These are phyloP conservation scores for Tragelaphus strepsiceros DNA, from an alignment of 2,113 vertebrate genomes.

Conservation along the genomic window DNA sequence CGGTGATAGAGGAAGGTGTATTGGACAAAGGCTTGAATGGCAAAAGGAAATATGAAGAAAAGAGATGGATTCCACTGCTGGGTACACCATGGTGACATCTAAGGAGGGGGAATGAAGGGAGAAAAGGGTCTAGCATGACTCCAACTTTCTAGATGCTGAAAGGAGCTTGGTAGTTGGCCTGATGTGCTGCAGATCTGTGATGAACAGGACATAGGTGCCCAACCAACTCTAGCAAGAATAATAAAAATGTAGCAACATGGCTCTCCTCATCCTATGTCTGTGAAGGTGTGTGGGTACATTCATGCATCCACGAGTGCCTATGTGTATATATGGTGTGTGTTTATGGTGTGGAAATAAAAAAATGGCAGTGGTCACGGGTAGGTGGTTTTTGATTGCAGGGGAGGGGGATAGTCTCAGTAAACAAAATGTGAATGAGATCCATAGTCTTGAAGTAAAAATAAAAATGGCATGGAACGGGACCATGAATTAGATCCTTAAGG, in stretches of 20 bases:
- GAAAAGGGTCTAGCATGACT: fast-evolving
- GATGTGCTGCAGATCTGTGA: background rate
- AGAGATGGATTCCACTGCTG: background rate
- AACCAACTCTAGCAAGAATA: background rate
- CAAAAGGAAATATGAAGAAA: background rate
- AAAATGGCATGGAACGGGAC: background rate
- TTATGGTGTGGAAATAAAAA: background rate
- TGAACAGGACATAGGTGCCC: background rate
- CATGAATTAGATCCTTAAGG: background rate
- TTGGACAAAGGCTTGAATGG: background rate
- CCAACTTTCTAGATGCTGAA: background rate
- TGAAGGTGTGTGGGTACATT: background rate
- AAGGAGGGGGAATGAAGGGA: background rate
- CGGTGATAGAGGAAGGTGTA: background rate
- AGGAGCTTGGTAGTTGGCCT: background rate
- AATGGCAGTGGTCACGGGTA: background rate
- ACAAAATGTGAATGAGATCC: background rate
- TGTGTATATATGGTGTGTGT: background rate
- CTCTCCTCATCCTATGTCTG: background rate
- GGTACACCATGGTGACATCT: background rate
- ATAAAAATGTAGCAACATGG: background rate
- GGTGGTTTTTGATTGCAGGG: background rate
- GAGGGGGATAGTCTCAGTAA: background rate
- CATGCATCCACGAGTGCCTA: background rate
- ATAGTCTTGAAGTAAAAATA: background rate